These are phyloP conservation scores for Cyclura pinguis DNA, from an alignment of 2,797 vertebrate species.

Conservation along the genomic window DNA sequence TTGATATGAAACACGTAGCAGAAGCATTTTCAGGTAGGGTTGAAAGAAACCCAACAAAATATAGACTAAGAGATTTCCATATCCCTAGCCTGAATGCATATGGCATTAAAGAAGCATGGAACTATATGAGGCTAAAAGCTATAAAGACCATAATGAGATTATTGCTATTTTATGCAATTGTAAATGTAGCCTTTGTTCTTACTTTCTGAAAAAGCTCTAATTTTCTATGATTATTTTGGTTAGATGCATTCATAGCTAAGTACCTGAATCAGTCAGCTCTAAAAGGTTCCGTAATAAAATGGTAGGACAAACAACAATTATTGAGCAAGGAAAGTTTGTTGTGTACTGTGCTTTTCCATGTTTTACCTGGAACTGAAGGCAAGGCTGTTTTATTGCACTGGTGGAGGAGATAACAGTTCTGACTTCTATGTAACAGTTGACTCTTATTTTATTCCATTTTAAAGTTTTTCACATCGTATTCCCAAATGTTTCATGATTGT, in stretches of 20 bases:
- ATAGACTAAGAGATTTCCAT: too few species aligned
- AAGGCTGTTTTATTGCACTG: neutral
- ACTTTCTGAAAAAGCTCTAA: constrained; percentile 30
- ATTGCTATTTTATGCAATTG: constrained; percentile 19
- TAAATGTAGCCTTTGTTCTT: constrained; percentile 15
- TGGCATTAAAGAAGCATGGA: neutral
- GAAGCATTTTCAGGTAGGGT: too few species aligned
- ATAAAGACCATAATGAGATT: constrained; percentile 8
- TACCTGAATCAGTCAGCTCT: constrained; percentile 23
- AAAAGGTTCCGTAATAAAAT: constrained; percentile 26
- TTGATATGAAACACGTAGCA: too few species aligned
- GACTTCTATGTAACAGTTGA: neutral
- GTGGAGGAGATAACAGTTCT: neutral
- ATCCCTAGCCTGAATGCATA: neutral
- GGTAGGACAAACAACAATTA: constrained; percentile 14
- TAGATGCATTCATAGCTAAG: constrained; percentile 27
- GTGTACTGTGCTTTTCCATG: neutral
- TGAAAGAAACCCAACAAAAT: too few species aligned
- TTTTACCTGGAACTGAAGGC: neutral
- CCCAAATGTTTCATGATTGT: neutral
- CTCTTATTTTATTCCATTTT: neutral
- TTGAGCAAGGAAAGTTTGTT: neutral
- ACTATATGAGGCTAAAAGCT: neutral
- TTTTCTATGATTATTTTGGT: constrained; percentile 29
- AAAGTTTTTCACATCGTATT: neutral